These are phyloP conservation scores for Magallana gigas DNA, from an alignment of 1,140 invertebrate species.

Conservation along the genomic window DNA sequence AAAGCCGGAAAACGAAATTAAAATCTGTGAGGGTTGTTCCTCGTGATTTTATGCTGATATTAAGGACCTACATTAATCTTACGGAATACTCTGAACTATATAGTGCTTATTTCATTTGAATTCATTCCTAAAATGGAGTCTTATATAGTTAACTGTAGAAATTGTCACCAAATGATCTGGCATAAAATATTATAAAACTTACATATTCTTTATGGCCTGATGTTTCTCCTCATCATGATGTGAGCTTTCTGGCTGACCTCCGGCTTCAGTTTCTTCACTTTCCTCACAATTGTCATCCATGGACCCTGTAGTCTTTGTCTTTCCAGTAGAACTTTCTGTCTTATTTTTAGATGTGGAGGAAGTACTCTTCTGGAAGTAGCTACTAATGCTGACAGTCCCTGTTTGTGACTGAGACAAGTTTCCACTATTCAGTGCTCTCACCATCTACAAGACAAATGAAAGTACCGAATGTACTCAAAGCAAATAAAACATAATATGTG, in stretches of 20 bases:
- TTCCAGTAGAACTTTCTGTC: neutral
- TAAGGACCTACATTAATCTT: too few relatives aligned
- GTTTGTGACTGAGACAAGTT: conserved; percentile 35
- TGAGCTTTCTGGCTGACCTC: neutral
- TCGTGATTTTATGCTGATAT: too few relatives aligned
- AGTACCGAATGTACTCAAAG: too few relatives aligned
- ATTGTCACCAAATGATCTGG: too few relatives aligned
- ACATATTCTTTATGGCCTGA: neutral
- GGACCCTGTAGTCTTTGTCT: neutral
- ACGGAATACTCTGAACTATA: too few relatives aligned
- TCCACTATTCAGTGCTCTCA: conserved; percentile 18
- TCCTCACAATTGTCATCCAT: neutral
- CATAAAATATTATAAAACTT: neutral
- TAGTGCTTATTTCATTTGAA: too few relatives aligned
- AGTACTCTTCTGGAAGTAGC: conserved; percentile 41
- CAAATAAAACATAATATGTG: too few relatives aligned
- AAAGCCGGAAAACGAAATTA: too few relatives aligned
- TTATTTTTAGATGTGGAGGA: neutral
- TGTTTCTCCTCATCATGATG: neutral
- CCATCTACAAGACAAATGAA: neutral
- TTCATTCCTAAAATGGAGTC: too few relatives aligned
- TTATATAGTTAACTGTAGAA: too few relatives aligned
- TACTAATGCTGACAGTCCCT: conserved; percentile 50
- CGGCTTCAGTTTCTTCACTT: neutral
- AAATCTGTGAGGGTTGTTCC: too few relatives aligned